Base-by-base conservation (phyloP, 2,888 invertebrate genomes). In the Lithophane ornitopus region DNA sequence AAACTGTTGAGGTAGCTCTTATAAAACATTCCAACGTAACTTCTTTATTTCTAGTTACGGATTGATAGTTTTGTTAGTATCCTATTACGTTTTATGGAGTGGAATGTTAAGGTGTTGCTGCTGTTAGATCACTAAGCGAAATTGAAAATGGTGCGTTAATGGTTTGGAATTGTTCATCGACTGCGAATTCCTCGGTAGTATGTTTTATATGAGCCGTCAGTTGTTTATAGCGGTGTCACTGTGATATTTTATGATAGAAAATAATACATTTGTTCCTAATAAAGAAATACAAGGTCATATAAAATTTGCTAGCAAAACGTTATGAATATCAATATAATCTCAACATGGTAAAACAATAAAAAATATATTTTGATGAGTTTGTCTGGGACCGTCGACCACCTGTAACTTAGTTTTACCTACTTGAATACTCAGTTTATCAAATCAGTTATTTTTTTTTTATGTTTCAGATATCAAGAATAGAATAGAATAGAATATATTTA, bases 41-140 rank as follows among this genome's bases (percentile, higher is more conserved):
- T 82, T 81, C 76, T 82, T 85, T 82, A 85, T 85, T 76, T 84
- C 75, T 75, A 74, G 80, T 72, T 76, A 68, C 70, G 65, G 76
- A 62, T 71, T 81, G 75, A 82, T 81, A 85, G 84, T 87, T 81
- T 85, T 82, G 69, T 82, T 71, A 82, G 74, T 81, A 69, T 82
- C 76, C 81, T 80, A 85, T 84, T 76, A 85, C 75, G 54, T 62
- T 85, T 86, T 84, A 79, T 81, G 73, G 73, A 66, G 70, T 70
- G 75, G 72, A 80, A 79, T 81, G 79, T 79, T 62, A 81, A 76
- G 56, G 70, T 59, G 66, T 70, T 46, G 69, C 66, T 83, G 74
- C 62, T 74, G 67, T 56, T 59, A 54, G 58, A 77, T 54, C 59
- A 66, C 61, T 11, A 54, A 59, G 49, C 56, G 46, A 66, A 82